Evolutionary conservation across 2,888 invertebrate species (phyloP), one percentile per base, ranked within the genome.

Genomic region (Lepetodrilus schrolli): DNA sequence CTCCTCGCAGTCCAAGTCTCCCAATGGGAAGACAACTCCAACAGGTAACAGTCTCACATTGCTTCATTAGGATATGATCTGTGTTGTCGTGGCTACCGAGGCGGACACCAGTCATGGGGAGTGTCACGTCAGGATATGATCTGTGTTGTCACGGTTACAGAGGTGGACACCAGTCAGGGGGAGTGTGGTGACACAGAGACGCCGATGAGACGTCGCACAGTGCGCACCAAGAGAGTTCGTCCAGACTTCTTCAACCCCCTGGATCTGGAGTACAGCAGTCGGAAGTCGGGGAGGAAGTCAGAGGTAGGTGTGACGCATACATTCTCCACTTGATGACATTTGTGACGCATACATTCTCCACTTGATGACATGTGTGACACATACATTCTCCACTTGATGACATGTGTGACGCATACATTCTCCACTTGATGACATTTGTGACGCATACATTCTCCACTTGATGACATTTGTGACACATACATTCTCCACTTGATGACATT

Each of bases 241-340:
- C 81, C 81, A 66, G 81, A 81, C 48, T 81, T 78, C 58, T 81
- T 80, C 58, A 81, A 80, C 51, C 74, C 81, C 13, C 70, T 80
- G 20, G 81, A 81, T 17, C 70, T 79, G 20, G 81, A 81, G 21
- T 79, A 81, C 70, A 73, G 77, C n/a, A 74, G 78, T 21, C 72
- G 70, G 30, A 70, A 70, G 38, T 34, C 49, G 47, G 66, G 36
- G 21, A 72, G 50, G 37, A 68, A 68, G 30, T 4, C 68, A 23
- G 68, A 68, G 20, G 68, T 43, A 4, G 17, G 66, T 21, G 1
- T n/a, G n/a, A n/a, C n/a, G n/a, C n/a, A n/a, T n/a, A n/a, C n/a
- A n/a, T n/a, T n/a, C n/a, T n/a, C n/a, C n/a, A n/a, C n/a, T n/a
- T n/a, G n/a, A n/a, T n/a, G n/a, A n/a, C n/a, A n/a, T n/a, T n/a